These are phyloP conservation scores for Lysiphlebus fabarum DNA, from an alignment of 1,140 invertebrate genomes.

Conservation along the genomic window DNA sequence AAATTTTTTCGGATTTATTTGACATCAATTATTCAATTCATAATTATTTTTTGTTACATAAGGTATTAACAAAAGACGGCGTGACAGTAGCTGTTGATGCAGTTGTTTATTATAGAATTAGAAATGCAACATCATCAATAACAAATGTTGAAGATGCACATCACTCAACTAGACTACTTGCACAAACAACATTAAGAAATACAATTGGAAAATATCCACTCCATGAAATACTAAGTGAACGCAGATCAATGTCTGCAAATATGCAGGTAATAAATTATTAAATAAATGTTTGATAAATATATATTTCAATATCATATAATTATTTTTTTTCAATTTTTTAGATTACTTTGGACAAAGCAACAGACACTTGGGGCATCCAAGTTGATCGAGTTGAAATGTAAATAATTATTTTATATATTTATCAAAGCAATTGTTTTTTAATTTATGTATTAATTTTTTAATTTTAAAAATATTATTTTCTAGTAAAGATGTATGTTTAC, in stretches of 20 bases:
- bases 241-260: conserved; percentile 86
- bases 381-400: conserved; percentile 95
- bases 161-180: conserved; percentile 83
- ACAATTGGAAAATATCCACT: conserved; percentile 93
- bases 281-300: conserved; percentile 10
- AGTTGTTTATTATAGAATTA: conserved; percentile 90
- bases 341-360: conserved; percentile 82
- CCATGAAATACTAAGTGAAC: conserved; percentile 91
- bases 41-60: too few relatives aligned
- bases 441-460: too few relatives aligned
- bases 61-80: conserved; percentile 91
- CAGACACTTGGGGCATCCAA: conserved; percentile 95
- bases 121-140: conserved; percentile 93
- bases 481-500: conserved; percentile 89
- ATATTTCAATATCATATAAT: conserved; percentile 1
- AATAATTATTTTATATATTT: conserved; percentile 45
- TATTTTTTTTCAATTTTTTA: conserved; percentile 46
- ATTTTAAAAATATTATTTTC: conserved; percentile 3
- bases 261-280: conserved; percentile 62
- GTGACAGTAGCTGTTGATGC: conserved; percentile 94
- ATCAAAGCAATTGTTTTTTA: too few relatives aligned
- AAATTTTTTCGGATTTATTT: too few relatives aligned
- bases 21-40: too few relatives aligned
- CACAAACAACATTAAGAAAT: conserved; percentile 89
- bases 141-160: conserved; percentile 96